These are phyloP conservation scores for Philereme vetulata DNA, from an alignment of 2,888 invertebrate species.

Conservation along the genomic window DNA sequence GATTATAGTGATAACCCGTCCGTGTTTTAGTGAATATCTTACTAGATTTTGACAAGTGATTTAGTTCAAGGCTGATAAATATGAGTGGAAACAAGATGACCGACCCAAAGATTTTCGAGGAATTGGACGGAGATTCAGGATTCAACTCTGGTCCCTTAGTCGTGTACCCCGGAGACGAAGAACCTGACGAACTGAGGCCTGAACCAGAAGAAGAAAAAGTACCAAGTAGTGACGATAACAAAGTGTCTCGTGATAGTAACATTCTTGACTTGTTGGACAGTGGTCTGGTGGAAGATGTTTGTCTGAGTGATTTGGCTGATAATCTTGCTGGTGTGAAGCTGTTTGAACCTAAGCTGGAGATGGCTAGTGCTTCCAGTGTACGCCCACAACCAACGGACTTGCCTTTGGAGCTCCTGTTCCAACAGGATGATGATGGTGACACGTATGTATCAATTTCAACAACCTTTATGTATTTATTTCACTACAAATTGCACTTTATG, in stretches of 20 bases:
- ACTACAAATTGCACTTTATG: background rate
- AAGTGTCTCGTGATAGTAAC: slow-evolving; percentile 51
- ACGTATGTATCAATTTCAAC: slow-evolving; percentile 86
- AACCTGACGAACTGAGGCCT: slow-evolving; percentile 42
- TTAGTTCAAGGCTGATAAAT: slow-evolving; percentile 46
- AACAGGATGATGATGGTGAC: slow-evolving; percentile 93
- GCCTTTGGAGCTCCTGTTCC: slow-evolving; percentile 88
- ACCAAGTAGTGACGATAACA: slow-evolving; percentile 48
- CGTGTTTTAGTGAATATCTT: slow-evolving; percentile 21
- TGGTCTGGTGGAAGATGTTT: slow-evolving; percentile 73
- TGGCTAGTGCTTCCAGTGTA: slow-evolving; percentile 37
- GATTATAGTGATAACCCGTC: slow-evolving; percentile 40
- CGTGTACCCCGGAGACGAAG: slow-evolving; percentile 41
- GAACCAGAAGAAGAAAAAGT: slow-evolving; percentile 30
- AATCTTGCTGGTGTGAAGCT: slow-evolving; percentile 83
- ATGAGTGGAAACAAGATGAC: slow-evolving; percentile 75
- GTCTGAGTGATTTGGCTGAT: slow-evolving; percentile 83
- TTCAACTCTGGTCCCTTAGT: slow-evolving; percentile 62
- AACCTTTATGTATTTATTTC: background rate
- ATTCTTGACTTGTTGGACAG: slow-evolving; percentile 82
- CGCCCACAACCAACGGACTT: slow-evolving; percentile 54
- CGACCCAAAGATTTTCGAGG: slow-evolving; percentile 63
- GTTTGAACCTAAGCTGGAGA: slow-evolving; percentile 27
- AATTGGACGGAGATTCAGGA: slow-evolving; percentile 69
- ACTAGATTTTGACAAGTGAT: slow-evolving; percentile 37